phyloP scores from a whole-genome alignment of 2,797 vertebrate genomes.

The Cephalopachus bancanus region DNA sequence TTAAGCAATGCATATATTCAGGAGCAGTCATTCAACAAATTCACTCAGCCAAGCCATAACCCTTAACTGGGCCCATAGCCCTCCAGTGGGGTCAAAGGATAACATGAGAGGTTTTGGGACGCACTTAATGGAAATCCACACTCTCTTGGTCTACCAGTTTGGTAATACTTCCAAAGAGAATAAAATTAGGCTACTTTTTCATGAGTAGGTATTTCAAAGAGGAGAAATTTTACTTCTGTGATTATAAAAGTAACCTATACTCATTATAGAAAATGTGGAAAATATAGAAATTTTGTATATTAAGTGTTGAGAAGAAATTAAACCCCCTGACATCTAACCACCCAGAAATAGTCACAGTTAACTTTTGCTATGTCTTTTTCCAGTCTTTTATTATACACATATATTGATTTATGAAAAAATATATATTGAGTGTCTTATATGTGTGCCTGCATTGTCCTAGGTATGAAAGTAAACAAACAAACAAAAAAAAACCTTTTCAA shows the following conservation, averaged over 20 bases:
- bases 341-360: neutral
- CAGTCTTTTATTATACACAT: constrained; percentile 12
- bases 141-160: neutral
- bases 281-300: neutral
- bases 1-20: neutral
- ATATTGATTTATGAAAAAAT: constrained; percentile 32
- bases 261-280: constrained; percentile 57
- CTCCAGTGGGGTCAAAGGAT: constrained; percentile 28
- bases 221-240: constrained; percentile 55
- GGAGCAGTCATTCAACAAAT: constrained; percentile 54
- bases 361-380: neutral
- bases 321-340: neutral
- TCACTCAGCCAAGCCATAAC: neutral
- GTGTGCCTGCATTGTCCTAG: neutral
- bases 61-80: neutral
- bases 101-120: constrained; percentile 48
- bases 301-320: constrained; percentile 17
- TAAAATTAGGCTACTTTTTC: constrained; percentile 31
- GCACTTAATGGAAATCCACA: neutral
- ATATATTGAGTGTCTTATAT: neutral
- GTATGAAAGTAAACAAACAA: neutral
- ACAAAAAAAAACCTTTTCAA: no score
- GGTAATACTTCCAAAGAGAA: neutral
- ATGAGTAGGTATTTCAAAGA: constrained; percentile 26
- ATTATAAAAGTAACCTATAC: constrained; percentile 41